A percentile compares a stretch with the other conserved stretches of the same genome.
phyloP scores from a whole-genome alignment of 2,888 invertebrate species.

The Coenonympha glycerion region DNA sequence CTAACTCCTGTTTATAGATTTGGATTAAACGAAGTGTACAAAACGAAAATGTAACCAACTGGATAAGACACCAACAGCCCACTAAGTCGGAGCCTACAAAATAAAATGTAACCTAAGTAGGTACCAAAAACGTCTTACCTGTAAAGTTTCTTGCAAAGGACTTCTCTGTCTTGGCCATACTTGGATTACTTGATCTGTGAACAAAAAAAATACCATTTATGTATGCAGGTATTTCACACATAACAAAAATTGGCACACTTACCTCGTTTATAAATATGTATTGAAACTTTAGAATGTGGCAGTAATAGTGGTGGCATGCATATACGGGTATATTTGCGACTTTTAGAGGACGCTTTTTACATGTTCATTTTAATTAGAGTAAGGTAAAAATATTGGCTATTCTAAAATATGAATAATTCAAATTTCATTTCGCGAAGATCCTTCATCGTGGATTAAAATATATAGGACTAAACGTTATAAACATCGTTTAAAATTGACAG shows the following conservation, averaged over 20 bases:
- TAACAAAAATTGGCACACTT: conserved; percentile 1
- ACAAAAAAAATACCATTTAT: conserved; percentile 14
- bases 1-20: too few species aligned
- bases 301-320: too few species aligned
- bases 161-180: conserved; percentile 72
- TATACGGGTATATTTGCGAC: neutral
- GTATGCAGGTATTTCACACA: neutral
- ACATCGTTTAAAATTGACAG: too few species aligned
- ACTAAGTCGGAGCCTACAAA: conserved; percentile 1
- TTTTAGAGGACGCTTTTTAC: too few species aligned
- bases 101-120: neutral
- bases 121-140: conserved; percentile 45
- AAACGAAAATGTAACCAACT: too few species aligned
- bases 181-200: conserved; percentile 59
- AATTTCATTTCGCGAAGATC: too few species aligned
- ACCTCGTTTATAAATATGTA: neutral
- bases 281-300: neutral
- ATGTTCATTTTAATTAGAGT: too few species aligned
- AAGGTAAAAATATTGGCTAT: too few species aligned
- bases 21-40: too few species aligned
- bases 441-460: too few species aligned
- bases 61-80: conserved; percentile 5
- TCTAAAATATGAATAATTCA: too few species aligned
- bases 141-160: conserved; percentile 71
- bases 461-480: too few species aligned